Base-by-base conservation (phyloP, 2,888 invertebrate species). In the Falcaria lacertinaria region DNA sequence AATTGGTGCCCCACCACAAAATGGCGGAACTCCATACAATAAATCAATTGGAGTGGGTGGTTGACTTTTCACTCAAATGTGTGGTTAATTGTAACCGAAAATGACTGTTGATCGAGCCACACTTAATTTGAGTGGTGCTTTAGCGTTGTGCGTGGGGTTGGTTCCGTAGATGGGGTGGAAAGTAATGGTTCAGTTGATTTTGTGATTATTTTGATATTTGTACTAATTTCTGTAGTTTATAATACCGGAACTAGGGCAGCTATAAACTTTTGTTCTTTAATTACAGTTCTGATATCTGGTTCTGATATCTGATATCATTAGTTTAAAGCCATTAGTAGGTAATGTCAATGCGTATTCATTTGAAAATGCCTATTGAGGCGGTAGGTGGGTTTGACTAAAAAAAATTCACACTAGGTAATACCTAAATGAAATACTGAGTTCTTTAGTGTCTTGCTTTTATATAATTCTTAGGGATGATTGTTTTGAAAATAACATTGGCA, bases 31-130 rank as follows among this genome's bases (percentile, higher is more conserved):
- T 83, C 71, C 73, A 82, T 76, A 88, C 88, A 88, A 88, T 89
- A 89, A 88, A 89, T 89, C 89, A 89, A 88, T 88, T 87, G 87
- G 83, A 88, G 89, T 89, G 87, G 87, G 87, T 88, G 88, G 89
- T 89, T 89, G 89, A 89, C 89, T 89, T 89, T 89, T 89, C 86
- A 88, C 87, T 88, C 88, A 85, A 88, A 88, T 84, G 88, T 87
- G 88, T 86, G 86, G 88, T 89, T 88, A 89, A 88, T 89, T 89
- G 89, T 88, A 88, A 87, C 89, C 87, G 85, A 89, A 88, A 89
- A 89, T 89, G 85, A 88, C 83, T 89, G 88, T 88, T 88, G 88
- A 89, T 89, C 88, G 89, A 85, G 85, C 80, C 80, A 80, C 88
- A 88, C 89, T 89, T 88, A 87, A 89, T 88, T 88, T 87, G 88